Conservation (phyloP, 2,888 invertebrate species). For the Eurytoma adleriae region DNA sequence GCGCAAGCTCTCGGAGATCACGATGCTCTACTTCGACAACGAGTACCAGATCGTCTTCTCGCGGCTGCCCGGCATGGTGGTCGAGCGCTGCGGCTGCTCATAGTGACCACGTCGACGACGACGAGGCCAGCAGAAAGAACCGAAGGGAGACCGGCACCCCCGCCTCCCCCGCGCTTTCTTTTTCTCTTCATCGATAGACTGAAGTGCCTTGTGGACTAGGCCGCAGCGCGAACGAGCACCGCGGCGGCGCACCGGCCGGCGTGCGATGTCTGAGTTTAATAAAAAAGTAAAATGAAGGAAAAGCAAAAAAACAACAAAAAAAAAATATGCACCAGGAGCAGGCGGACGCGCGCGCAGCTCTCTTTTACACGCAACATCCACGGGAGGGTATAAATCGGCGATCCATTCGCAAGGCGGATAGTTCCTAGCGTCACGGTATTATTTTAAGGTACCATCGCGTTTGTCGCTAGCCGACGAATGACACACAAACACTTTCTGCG, state of each 20-base stretch:
- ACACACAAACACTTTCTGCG: constrained; percentile 13
- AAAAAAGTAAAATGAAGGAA: constrained; percentile 21
- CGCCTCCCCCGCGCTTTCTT: constrained; percentile 39
- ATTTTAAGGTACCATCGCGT: constrained; percentile 73
- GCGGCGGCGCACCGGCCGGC: background rate
- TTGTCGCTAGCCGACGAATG: constrained; percentile 58
- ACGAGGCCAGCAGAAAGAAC: constrained; percentile 33
- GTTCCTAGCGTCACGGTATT: constrained; percentile 75
- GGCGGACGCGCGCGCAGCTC: background rate
- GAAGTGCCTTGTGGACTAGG: constrained; percentile 68
- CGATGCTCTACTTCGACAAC: constrained; percentile 94
- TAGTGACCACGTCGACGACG: constrained; percentile 74
- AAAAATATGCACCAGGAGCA: background rate
- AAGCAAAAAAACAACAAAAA: background rate
- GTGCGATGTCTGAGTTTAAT: background rate
- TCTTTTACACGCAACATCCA: background rate
- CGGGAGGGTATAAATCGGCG: constrained; percentile 46
- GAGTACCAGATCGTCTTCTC: constrained; percentile 92
- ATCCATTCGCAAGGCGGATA: constrained; percentile 67
- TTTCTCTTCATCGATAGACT: constrained; percentile 66
- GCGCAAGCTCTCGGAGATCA: constrained; percentile 90
- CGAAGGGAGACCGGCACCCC: constrained; percentile 11
- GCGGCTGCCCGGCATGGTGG: constrained; percentile 95
- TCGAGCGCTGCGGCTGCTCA: constrained; percentile 94
- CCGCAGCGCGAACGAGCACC: constrained; percentile 10